Conservation (phyloP, 2,888 invertebrate species). For the Lasioglossum leucozonium region DNA sequence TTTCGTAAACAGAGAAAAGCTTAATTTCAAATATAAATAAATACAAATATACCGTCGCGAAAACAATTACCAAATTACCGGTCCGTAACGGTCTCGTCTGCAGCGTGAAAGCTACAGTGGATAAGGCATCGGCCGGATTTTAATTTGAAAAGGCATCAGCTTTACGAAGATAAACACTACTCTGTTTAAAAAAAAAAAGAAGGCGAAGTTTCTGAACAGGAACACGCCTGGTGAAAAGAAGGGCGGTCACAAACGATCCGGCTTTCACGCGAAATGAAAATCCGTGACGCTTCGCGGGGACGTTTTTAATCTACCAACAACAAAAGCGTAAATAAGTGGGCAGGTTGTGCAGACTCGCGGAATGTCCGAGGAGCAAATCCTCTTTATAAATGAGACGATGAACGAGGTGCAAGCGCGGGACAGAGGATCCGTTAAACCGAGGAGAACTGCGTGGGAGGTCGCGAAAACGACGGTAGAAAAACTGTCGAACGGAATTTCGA, state of each 20-base stretch:
- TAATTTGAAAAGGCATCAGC: neutral
- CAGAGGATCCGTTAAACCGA: neutral
- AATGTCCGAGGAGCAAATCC: neutral
- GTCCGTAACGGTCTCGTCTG: neutral
- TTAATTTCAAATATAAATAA: too few species aligned
- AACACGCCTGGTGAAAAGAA: neutral
- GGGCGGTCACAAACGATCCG: neutral
- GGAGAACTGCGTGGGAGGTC: neutral
- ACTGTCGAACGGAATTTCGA: neutral
- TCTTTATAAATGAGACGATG: neutral
- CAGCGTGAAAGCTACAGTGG: neutral
- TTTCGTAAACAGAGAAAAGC: neutral
- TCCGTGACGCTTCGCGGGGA: neutral
- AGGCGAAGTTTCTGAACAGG: neutral
- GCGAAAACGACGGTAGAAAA: neutral
- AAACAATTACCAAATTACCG: neutral
- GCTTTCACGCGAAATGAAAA: slow-evolving; percentile 27
- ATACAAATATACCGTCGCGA: neutral
- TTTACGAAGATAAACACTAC: slow-evolving; percentile 5
- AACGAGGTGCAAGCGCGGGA: neutral
- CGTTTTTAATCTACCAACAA: slow-evolving; percentile 47
- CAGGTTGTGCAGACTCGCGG: neutral
- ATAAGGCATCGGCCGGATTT: neutral
- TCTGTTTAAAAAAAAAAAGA: too few species aligned
- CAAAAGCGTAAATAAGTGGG: slow-evolving; percentile 19